Evolutionary conservation across 2,797 vertebrate genomes (phyloP).

Genomic region (Octomys mimax): DNA sequence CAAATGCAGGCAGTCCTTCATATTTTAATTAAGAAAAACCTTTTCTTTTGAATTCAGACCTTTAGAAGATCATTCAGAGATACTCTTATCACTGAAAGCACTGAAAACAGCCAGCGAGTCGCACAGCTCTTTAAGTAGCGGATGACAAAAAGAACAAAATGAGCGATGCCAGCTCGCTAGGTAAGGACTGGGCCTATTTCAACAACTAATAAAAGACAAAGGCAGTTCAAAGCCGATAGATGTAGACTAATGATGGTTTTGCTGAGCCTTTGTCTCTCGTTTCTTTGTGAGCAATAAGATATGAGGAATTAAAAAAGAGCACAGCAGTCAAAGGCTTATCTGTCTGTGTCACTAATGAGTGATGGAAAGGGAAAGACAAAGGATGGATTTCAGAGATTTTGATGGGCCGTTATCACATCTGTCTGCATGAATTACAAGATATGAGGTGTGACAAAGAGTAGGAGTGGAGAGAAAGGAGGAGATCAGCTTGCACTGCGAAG

Average conservation of each 20-base stretch:
- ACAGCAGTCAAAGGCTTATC: slow-evolving; percentile 78
- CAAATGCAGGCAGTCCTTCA: slow-evolving; percentile 66
- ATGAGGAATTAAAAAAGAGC: slow-evolving; percentile 69
- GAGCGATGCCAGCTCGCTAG: slow-evolving; percentile 65
- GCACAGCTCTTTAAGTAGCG: background rate
- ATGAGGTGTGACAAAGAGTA: slow-evolving; percentile 66
- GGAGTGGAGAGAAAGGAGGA: slow-evolving; percentile 48
- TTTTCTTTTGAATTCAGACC: slow-evolving; percentile 79
- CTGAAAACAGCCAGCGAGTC: slow-evolving; percentile 15
- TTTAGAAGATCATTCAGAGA: slow-evolving; percentile 69
- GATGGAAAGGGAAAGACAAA: slow-evolving; percentile 85
- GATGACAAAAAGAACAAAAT: slow-evolving; percentile 74
- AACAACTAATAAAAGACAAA: slow-evolving; percentile 84
- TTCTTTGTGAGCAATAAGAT: slow-evolving; percentile 84
- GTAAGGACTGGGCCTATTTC: slow-evolving; percentile 70
- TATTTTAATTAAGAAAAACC: slow-evolving; percentile 80
- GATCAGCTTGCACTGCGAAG: slow-evolving; percentile 48
- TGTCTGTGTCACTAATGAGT: slow-evolving; percentile 85
- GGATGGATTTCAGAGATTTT: slow-evolving; percentile 77
- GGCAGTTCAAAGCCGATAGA: slow-evolving; percentile 81
- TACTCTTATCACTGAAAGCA: slow-evolving; percentile 58
- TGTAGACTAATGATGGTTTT: slow-evolving; percentile 85
- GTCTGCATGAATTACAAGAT: slow-evolving; percentile 81
- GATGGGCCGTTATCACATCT: slow-evolving; percentile 80
- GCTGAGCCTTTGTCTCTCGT: slow-evolving; percentile 86